Evolutionary conservation across 2,888 invertebrate species (phyloP).

Genomic region (Drosophila affinis): DNA sequence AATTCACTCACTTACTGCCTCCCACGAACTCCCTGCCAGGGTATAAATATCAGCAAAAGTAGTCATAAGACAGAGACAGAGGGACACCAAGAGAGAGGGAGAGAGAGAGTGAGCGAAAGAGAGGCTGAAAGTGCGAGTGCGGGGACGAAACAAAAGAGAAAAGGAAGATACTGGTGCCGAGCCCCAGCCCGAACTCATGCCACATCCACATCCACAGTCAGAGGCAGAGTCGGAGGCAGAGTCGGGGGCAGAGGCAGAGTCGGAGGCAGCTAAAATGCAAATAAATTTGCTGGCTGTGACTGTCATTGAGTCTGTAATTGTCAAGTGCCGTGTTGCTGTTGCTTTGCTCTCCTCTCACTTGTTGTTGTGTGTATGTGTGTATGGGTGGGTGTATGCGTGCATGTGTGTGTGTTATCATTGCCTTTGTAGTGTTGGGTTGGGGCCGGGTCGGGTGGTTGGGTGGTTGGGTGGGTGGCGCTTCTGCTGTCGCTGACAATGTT

Average conservation of each 20-base stretch:
- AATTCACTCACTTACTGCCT: too few species aligned
- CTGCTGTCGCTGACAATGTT: slow-evolving; percentile 65
- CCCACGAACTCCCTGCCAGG: slow-evolving; percentile 6
- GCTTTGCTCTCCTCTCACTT: slow-evolving; percentile 49
- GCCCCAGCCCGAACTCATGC: background rate
- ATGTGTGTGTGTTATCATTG: slow-evolving; percentile 31
- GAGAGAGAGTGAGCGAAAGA: background rate
- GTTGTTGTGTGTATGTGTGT: slow-evolving; percentile 19
- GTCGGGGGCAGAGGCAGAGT: slow-evolving; percentile 13
- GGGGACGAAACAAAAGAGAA: slow-evolving; percentile 1
- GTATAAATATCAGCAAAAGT: slow-evolving; percentile 41
- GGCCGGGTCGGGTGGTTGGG: background rate
- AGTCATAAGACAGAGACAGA: background rate
- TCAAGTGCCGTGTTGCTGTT: slow-evolving; percentile 65
- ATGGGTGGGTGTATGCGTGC: slow-evolving; percentile 14
- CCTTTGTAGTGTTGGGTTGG: slow-evolving; percentile 30
- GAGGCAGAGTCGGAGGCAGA: too few species aligned
- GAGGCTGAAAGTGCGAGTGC: background rate
- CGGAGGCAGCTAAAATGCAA: slow-evolving; percentile 69
- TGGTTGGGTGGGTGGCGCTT: slow-evolving; percentile 29
- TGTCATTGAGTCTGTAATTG: slow-evolving; percentile 75
- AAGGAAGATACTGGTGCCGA: background rate
- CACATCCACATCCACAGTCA: background rate
- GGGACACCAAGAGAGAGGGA: background rate
- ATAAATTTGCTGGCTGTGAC: slow-evolving; percentile 73